Percentiles rank a stretch among this genome's conserved stretches.
Evolutionary conservation across 2,888 invertebrate genomes (phyloP).

Genomic region (Yponomeuta malinellus): DNA sequence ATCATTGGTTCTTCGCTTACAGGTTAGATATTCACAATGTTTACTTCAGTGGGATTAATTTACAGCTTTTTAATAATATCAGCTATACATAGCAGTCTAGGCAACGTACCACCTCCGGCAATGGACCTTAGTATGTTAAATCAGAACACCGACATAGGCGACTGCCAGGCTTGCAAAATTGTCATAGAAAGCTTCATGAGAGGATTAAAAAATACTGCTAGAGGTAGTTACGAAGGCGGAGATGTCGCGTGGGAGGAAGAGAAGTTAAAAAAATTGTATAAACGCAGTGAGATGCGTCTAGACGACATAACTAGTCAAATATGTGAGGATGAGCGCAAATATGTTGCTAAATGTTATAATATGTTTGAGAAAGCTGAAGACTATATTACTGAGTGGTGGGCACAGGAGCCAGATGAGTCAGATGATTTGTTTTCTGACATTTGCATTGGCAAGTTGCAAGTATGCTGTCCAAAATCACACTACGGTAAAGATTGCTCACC

Average conservation of each 20-base stretch:
- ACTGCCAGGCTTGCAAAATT: slow-evolving; percentile 86
- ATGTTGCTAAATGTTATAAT: slow-evolving; percentile 87
- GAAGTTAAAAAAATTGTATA: slow-evolving; percentile 86
- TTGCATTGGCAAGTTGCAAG: slow-evolving; percentile 84
- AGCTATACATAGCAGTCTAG: not conserved
- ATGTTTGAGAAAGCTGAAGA: slow-evolving; percentile 89
- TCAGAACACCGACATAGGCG: slow-evolving; percentile 76
- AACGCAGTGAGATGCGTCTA: slow-evolving; percentile 90
- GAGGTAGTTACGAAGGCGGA: slow-evolving; percentile 94
- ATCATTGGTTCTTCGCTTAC: not conserved
- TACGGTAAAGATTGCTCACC: slow-evolving; percentile 88
- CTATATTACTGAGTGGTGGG: slow-evolving; percentile 93
- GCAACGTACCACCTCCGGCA: slow-evolving; percentile 37
- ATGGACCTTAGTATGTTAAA: slow-evolving; percentile 45
- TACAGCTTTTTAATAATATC: not conserved
- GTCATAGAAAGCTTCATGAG: slow-evolving; percentile 85
- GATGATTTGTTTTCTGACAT: slow-evolving; percentile 76
- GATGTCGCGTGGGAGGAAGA: slow-evolving; percentile 96
- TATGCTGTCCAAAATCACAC: slow-evolving; percentile 90
- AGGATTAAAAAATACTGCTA: slow-evolving; percentile 88
- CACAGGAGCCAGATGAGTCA: slow-evolving; percentile 65
- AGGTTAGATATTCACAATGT: not conserved
- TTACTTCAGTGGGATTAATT: not conserved
- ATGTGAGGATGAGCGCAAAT: slow-evolving; percentile 84
- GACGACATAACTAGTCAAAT: slow-evolving; percentile 93